phyloP scores from a whole-genome alignment of 2,797 vertebrate species.

The Alfaro cultratus region DNA sequence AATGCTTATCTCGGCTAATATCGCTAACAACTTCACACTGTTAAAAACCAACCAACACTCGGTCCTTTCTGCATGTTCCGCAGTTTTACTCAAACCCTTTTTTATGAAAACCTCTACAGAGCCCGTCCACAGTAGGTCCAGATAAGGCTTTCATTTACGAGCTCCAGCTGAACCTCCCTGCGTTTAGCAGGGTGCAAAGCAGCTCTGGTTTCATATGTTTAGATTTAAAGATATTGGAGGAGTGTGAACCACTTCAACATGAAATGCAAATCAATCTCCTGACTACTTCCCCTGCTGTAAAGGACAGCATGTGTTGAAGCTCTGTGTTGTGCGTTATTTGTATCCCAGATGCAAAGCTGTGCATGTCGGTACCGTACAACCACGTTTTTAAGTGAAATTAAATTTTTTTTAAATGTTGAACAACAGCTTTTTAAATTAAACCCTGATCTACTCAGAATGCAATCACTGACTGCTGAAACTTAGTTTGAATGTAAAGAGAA shows the following conservation, averaged over 20 bases:
- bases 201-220: slow-evolving; percentile 48
- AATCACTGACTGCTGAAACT: not conserved
- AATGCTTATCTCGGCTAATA: not conserved
- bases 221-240: slow-evolving; percentile 39
- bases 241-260: slow-evolving; percentile 28
- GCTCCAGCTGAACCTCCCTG: slow-evolving; percentile 37
- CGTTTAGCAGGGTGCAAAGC: slow-evolving; percentile 32
- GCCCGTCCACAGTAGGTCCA: slow-evolving; percentile 19
- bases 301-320: slow-evolving; percentile 26
- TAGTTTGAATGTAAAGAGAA: not conserved
- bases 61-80: slow-evolving; percentile 12
- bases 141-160: slow-evolving; percentile 42
- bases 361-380: too few relatives aligned
- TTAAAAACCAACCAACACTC: not conserved
- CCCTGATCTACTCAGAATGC: not conserved
- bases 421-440: not conserved
- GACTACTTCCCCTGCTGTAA: slow-evolving; percentile 9
- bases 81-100: slow-evolving; percentile 31
- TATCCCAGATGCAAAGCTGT: not conserved
- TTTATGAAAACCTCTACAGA: slow-evolving; percentile 18
- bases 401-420: not conserved
- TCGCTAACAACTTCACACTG: not conserved
- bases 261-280: slow-evolving; percentile 30
- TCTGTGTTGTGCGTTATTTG: slow-evolving; percentile 32
- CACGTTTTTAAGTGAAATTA: not conserved